Conservation (phyloP, 2,113 vertebrate species). For the Plectropomus leopardus region DNA sequence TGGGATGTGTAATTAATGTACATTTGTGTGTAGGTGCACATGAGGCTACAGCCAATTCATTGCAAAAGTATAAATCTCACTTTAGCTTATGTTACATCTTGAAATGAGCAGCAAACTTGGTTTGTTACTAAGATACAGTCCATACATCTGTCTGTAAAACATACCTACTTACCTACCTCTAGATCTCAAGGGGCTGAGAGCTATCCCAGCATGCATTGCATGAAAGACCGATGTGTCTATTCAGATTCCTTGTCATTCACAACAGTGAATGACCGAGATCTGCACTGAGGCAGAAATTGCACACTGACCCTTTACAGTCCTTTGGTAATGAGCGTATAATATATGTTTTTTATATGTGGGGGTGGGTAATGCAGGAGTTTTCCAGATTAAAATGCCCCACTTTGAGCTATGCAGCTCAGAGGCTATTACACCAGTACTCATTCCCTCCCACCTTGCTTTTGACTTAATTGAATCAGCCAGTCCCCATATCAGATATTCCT, state of each 20-base stretch:
- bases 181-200: background rate
- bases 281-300: conserved; percentile 31
- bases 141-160: background rate
- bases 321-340: conserved; percentile 49
- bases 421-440: conserved; percentile 54
- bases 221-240: conserved; percentile 1
- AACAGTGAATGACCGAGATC: conserved; percentile 13
- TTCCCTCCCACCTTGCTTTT: conserved; percentile 77
- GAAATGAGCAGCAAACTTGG: background rate
- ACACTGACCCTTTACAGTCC: conserved; percentile 29
- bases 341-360: conserved; percentile 31
- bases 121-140: background rate
- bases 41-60: too few relatives aligned
- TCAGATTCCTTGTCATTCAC: conserved; percentile 11
- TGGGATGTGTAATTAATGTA: too few relatives aligned
- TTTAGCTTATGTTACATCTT: background rate
- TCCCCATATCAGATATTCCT: conserved; percentile 84
- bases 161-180: background rate
- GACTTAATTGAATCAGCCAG: conserved; percentile 84
- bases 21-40: too few relatives aligned
- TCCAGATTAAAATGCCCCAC: conserved; percentile 62
- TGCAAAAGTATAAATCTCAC: too few relatives aligned
- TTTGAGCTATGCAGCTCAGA: conserved; percentile 52
- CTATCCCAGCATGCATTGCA: background rate
- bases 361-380: conserved; percentile 15